These are phyloP conservation scores for Lipotes vexillifer DNA, from an alignment of 2,113 vertebrate genomes.

Conservation along the genomic window DNA sequence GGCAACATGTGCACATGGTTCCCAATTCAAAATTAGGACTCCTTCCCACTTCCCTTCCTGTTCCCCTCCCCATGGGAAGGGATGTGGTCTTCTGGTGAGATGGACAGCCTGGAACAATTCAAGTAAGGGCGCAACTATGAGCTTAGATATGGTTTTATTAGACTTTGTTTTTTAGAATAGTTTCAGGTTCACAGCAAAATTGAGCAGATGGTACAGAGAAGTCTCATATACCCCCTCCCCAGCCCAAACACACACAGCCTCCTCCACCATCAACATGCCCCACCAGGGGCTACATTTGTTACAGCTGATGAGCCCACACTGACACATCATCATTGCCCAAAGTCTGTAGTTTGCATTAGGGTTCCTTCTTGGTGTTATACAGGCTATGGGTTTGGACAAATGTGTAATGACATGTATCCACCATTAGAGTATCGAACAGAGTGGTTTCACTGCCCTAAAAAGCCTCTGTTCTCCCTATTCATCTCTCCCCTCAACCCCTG, in stretches of 20 bases:
- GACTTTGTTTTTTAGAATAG: neutral
- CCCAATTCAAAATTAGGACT: neutral
- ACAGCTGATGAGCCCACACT: fast-evolving
- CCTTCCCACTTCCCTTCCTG: neutral
- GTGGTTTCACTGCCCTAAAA: neutral
- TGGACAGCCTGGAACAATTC: neutral
- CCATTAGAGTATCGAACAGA: fast-evolving
- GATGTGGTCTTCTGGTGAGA: neutral
- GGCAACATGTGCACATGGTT: neutral
- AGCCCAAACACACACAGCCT: too few species aligned
- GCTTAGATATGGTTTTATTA: neutral
- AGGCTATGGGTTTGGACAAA: neutral
- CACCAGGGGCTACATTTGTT: neutral
- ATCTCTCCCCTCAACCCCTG: too few species aligned
- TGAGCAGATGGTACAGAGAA: neutral
- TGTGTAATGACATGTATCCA: fast-evolving
- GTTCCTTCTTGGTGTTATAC: neutral
- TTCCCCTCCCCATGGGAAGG: too few species aligned
- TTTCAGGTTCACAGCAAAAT: neutral
- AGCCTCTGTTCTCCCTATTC: neutral
- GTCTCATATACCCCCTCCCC: neutral
- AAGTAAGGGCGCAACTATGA: neutral
- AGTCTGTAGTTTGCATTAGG: too few species aligned
- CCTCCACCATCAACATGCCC: neutral
- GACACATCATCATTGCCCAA: neutral